Percentiles rank a stretch among this genome's conserved stretches.
Conservation (phyloP, 2,888 invertebrate genomes). For the Drosophila helvetica region DNA sequence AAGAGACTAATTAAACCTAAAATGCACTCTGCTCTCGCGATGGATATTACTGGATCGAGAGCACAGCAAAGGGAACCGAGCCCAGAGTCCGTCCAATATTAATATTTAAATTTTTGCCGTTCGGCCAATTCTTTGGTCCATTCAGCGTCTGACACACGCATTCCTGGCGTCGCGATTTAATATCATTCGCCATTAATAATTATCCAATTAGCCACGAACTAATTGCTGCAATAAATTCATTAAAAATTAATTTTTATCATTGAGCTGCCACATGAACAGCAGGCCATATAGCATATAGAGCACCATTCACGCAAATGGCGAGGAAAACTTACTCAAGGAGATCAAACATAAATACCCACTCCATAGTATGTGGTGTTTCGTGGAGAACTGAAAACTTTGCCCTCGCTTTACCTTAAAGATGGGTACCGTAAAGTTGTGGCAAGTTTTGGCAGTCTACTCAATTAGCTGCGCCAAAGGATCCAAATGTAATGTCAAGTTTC, state of each 20-base stretch:
- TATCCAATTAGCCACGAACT: constrained; percentile 29
- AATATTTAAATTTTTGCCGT: too few species aligned
- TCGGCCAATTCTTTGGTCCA: too few species aligned
- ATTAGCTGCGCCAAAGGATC: background rate
- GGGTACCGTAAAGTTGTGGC: constrained; percentile 5
- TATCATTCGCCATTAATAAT: constrained; percentile 12
- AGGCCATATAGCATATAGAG: background rate
- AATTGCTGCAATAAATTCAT: constrained; percentile 52
- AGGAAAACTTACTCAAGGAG: constrained; percentile 15
- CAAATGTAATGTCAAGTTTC: background rate
- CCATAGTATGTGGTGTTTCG: background rate
- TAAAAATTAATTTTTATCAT: constrained; percentile 57
- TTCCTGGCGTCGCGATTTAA: background rate
- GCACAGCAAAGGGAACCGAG: too few species aligned
- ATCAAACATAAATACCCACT: background rate
- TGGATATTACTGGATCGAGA: background rate
- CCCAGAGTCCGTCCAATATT: too few species aligned
- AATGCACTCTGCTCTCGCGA: background rate
- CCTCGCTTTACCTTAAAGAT: constrained; percentile 10
- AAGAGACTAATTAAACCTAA: background rate
- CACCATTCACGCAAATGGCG: background rate
- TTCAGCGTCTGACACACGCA: background rate
- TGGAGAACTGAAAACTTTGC: constrained; percentile 17
- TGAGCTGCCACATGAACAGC: constrained; percentile 12
- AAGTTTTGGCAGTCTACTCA: background rate